Evolutionary conservation across 2,888 invertebrate genomes (phyloP).

Genomic region (Antheraea assamensis): DNA sequence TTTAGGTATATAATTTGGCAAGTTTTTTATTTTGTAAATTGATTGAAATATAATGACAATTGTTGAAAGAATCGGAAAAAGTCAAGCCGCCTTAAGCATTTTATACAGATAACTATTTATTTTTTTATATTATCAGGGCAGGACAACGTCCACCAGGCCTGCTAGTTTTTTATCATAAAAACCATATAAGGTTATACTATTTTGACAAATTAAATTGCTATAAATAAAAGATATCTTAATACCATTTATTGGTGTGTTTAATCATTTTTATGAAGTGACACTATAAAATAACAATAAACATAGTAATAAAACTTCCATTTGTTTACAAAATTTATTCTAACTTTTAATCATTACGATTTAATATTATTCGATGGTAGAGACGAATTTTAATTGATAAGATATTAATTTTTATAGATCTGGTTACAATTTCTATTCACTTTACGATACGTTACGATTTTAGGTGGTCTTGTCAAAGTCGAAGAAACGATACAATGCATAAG

Average conservation of each 20-base stretch:
- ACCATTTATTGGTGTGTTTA: not conserved
- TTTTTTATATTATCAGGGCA: no score
- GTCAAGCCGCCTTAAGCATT: no score
- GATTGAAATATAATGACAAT: no score
- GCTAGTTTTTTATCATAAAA: not conserved
- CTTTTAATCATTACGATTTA: slow-evolving; percentile 6
- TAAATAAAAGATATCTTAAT: slow-evolving; percentile 25
- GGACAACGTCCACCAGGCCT: no score
- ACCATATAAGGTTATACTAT: not conserved
- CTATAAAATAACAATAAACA: slow-evolving; percentile 35
- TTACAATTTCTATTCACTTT: not conserved
- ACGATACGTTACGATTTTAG: slow-evolving; percentile 39
- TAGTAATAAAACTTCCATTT: slow-evolving; percentile 34
- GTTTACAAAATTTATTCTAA: slow-evolving; percentile 22
- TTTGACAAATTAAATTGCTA: slow-evolving; percentile 14
- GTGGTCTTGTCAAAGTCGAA: slow-evolving; percentile 52
- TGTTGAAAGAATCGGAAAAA: no score
- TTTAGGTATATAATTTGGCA: no score
- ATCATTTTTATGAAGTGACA: slow-evolving; percentile 1
- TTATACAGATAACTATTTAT: no score
- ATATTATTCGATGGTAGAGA: not conserved
- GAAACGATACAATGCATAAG: slow-evolving; percentile 59
- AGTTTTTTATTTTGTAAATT: no score
- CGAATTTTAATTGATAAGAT: slow-evolving; percentile 9
- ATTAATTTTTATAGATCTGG: slow-evolving; percentile 16